Evolutionary conservation across 2,888 invertebrate species (phyloP), one percentile per base, ranked within the genome.

Genomic region (Sacculina carcini): DNA sequence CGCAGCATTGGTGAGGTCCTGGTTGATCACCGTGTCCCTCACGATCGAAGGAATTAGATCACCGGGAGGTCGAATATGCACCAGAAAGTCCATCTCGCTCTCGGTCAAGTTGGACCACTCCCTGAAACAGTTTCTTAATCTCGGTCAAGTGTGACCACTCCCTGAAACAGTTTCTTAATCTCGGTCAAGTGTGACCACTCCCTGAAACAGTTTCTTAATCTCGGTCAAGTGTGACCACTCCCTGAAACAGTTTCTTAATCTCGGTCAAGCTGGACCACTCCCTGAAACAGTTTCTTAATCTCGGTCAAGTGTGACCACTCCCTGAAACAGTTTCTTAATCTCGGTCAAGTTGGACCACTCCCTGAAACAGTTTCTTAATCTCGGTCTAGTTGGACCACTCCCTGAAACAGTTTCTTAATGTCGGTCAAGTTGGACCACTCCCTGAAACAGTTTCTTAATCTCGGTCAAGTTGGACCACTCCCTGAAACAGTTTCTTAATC

Each of bases 1-100:
- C 6, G 85, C 90, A 14, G 87, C 86, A 62, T 86, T 87, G 5
- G 83, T 82, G 51, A 90, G 82, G 61, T 87, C 85, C 66, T 86
- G 79, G 56, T 76, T 73, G 0, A 74, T 70, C 4, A 85, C 81
- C 58, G 90, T 75, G 42, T 82, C 78, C 51, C 84, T 70, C 1
- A 92, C 74, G 1, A 80, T 76, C 64, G 84, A 81, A 0, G 86
- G 80, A 55, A 87, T 75, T 29, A 85, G 69, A 61, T 86, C 86
- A 0, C 79, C 79, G 0, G 87, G 87, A 0, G 87, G 85, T 68
- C 76, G 76, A 38, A 85, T 72, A 68, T 86, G 86, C 9, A 87
- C 67, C 28, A 87, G 67, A 65, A 79, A 86, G 58, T 76, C 75
- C 50, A 73, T 71, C 61, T 84, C 78, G 52, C 74, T 73, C 1